Evolutionary conservation across 2,888 invertebrate species (phyloP), one percentile per base, ranked within the genome.

Genomic region (Galerucella pusilla): DNA sequence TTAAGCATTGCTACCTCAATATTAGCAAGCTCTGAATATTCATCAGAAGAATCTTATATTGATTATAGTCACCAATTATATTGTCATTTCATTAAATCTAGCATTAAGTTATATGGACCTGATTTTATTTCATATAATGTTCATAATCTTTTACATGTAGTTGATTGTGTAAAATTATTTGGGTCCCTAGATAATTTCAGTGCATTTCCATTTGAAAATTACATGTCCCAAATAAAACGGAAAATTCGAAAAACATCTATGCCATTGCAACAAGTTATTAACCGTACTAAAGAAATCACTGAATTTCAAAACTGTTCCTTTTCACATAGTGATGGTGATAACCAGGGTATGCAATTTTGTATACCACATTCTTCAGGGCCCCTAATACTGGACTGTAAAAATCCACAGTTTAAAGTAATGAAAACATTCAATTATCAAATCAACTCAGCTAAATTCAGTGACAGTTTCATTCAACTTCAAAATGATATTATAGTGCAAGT

Each of bases 31-130:
- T 49, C 49, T 49, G 49, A 49, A 49, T 49, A 46, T 46, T 49
- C 49, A 49, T 49, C 49, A 49, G 49, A 49, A 49, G 14, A 49
- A 54, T 5, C 5, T 54, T 16, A 16, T 54, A 16, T 54, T 54
- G 2, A 54, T 54, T 16, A 54, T 7, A 16, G 54, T 54, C 54
- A 54, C n/a, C 54, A 54, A n/a, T n/a, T 54, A 14, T 54, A 52
- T n/a, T n/a, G 54, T 54, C 54, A 54, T 16, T 54, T 54, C 16
- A 54, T 54, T 16, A 54, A 3, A 7, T 54, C 54, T 54, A 54
- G 54, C 7, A 54, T 54, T 54, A 54, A 54, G 54, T 54, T 54
- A 54, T 54, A n/a, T 54, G 52, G 52, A 12, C 52, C 52, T 52
- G 52, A 52, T 52, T 52, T 52, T 2, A 52, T 52, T 54, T 54